Evolutionary conservation across 2,113 vertebrate species (phyloP).

Genomic region (Limnothrissa miodon): DNA sequence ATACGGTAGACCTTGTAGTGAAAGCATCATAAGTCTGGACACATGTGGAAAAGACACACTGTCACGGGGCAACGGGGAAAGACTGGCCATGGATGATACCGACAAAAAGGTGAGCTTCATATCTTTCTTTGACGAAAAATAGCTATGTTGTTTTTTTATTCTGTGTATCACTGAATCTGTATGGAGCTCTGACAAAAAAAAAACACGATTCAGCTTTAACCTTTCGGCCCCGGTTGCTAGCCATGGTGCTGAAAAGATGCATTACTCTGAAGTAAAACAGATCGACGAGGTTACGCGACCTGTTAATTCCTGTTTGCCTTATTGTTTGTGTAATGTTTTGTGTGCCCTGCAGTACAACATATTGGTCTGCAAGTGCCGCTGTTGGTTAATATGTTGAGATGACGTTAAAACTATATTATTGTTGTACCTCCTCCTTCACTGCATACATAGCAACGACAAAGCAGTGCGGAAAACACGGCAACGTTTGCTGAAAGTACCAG

Average conservation of each 20-base stretch:
- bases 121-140: background rate
- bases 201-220: background rate
- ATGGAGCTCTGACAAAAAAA: background rate
- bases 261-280: background rate
- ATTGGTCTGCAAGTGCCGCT: background rate
- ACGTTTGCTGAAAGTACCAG: background rate
- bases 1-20: slow-evolving; percentile 21
- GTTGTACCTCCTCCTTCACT: background rate
- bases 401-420: background rate
- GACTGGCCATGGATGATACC: background rate
- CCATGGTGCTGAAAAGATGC: background rate
- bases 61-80: background rate
- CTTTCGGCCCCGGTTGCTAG: background rate
- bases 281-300: background rate
- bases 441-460: too few relatives aligned
- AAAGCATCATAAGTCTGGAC: slow-evolving; percentile 23
- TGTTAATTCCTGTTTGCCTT: too few relatives aligned
- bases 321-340: too few relatives aligned
- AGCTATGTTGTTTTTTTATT: background rate
- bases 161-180: background rate
- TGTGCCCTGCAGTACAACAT: background rate
- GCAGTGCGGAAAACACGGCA: background rate
- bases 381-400: background rate
- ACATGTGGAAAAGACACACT: slow-evolving; percentile 24
- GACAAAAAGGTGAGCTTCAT: background rate